Evolutionary conservation across 35 echinoderm and acorn worm species (phyloP).

Genomic region (Stichopus chloronotus): DNA sequence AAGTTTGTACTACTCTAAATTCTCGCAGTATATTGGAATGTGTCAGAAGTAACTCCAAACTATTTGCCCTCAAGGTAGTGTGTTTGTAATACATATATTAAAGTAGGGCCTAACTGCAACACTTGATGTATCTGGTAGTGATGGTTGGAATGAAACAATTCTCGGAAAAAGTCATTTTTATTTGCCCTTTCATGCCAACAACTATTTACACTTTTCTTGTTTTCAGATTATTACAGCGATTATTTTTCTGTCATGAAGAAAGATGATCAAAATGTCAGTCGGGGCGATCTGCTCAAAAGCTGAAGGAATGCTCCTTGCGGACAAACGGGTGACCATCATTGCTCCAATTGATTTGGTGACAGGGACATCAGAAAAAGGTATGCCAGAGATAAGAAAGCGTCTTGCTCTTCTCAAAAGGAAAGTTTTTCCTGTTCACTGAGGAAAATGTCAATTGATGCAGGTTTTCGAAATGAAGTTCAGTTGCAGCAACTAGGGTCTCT

Average conservation of each 20-base stretch:
- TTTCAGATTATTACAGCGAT: background rate
- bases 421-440: background rate
- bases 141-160: too few species aligned
- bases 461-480: background rate
- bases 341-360: background rate
- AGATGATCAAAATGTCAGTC: constrained; percentile 3
- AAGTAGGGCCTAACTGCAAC: too few species aligned
- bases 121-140: too few species aligned
- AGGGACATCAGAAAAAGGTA: background rate
- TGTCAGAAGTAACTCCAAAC: too few species aligned
- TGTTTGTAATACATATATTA: too few species aligned
- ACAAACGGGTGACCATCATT: background rate
- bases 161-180: too few species aligned
- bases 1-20: too few species aligned
- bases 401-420: background rate
- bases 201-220: too few species aligned
- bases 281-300: background rate
- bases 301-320: background rate
- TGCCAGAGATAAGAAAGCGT: background rate
- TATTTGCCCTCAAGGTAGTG: too few species aligned
- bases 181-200: too few species aligned
- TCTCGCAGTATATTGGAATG: too few species aligned
- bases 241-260: background rate
- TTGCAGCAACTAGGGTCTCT: constrained; percentile 10
- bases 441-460: constrained; percentile 13